Percentiles rank a stretch among this genome's conserved stretches.
These are phyloP conservation scores for Drosophila nigricruria DNA, from an alignment of 2,888 invertebrate species.

Conservation along the genomic window DNA sequence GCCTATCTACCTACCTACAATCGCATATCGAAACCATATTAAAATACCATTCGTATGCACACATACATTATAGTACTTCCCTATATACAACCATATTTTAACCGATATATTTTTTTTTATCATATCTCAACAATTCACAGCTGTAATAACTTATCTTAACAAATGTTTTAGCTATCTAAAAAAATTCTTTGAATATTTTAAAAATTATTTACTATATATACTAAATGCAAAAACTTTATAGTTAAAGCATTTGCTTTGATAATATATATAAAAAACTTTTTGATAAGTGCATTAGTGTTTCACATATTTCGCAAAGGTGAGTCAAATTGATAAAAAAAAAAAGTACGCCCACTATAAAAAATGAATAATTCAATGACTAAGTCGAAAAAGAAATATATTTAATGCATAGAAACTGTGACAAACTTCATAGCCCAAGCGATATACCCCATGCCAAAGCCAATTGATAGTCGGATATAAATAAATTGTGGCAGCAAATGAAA, in stretches of 20 bases:
- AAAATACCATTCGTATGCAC: no score
- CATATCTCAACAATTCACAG: neutral
- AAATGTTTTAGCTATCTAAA: neutral
- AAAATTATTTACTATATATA: neutral
- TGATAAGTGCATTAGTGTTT: neutral
- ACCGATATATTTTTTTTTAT: neutral
- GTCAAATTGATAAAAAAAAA: neutral
- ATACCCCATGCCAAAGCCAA: neutral
- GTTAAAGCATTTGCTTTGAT: neutral
- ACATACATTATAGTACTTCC: neutral
- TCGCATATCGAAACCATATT: neutral
- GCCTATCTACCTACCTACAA: neutral
- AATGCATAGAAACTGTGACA: neutral
- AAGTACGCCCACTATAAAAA: neutral
- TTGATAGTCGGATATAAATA: conserved; percentile 9
- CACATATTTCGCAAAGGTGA: neutral
- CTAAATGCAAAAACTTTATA: neutral
- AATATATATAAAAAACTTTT: neutral
- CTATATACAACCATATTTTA: neutral
- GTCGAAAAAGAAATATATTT: no score
- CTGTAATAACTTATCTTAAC: neutral
- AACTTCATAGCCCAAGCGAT: neutral
- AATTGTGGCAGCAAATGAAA: conserved; percentile 34
- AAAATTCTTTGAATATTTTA: neutral
- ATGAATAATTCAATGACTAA: conserved; percentile 10